These are phyloP conservation scores for Anthoptus insignis DNA, from an alignment of 2,888 invertebrate genomes.

Conservation along the genomic window DNA sequence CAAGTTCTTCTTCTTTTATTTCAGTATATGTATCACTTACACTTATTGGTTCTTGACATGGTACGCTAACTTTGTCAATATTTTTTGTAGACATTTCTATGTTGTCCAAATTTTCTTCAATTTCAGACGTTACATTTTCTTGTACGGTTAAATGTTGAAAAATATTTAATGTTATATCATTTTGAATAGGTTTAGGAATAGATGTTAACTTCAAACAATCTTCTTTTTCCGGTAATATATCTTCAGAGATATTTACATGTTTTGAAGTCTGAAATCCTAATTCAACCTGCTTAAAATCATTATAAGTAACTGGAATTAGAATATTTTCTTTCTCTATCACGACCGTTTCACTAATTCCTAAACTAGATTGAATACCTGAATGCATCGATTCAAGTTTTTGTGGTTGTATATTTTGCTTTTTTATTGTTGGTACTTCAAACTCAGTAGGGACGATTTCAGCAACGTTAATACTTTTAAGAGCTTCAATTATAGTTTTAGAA, in stretches of 20 bases:
- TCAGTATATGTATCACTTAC: slow-evolving; percentile 81
- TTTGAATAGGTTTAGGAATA: slow-evolving; percentile 53
- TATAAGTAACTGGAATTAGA: slow-evolving; percentile 52
- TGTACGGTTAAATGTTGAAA: slow-evolving; percentile 64
- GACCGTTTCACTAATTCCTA: slow-evolving; percentile 63
- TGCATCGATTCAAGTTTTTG: slow-evolving; percentile 61
- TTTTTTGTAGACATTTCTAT: slow-evolving; percentile 49
- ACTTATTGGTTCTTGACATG: slow-evolving; percentile 58
- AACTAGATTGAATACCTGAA: slow-evolving; percentile 58
- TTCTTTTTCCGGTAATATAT: slow-evolving; percentile 64
- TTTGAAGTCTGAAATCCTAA: slow-evolving; percentile 76
- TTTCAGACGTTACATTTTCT: slow-evolving; percentile 59
- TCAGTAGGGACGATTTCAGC: slow-evolving; percentile 67
- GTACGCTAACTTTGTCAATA: slow-evolving; percentile 55
- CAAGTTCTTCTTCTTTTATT: slow-evolving; percentile 66
- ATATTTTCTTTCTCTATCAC: slow-evolving; percentile 61
- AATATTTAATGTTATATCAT: slow-evolving; percentile 57
- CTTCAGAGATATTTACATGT: slow-evolving; percentile 64
- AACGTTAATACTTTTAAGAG: slow-evolving; percentile 64
- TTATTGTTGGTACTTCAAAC: slow-evolving; percentile 55
- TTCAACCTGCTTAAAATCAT: slow-evolving; percentile 64
- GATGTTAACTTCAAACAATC: slow-evolving; percentile 51
- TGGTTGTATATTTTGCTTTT: slow-evolving; percentile 48
- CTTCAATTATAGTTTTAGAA: slow-evolving; percentile 56
- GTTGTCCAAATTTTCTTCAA: slow-evolving; percentile 55